These are phyloP conservation scores for Diogma glabrata DNA, from an alignment of 2,888 invertebrate species.

Conservation along the genomic window DNA sequence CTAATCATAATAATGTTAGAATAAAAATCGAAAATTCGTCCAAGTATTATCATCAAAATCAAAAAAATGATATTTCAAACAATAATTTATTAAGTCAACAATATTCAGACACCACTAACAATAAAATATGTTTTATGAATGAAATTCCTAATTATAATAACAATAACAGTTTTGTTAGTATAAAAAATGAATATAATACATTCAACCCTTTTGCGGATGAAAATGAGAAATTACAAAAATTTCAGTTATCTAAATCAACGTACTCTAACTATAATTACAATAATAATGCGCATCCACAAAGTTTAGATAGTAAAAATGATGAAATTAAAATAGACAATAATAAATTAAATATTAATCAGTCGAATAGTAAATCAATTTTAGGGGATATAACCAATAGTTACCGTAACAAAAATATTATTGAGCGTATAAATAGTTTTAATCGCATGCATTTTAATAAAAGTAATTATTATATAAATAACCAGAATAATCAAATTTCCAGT, in stretches of 20 bases:
- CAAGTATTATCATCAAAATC: slow-evolving; percentile 2
- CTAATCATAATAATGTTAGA: slow-evolving; percentile 3
- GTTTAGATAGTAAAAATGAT: background rate
- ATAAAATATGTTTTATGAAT: too few species aligned
- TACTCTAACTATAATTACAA: slow-evolving; percentile 3
- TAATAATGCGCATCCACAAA: background rate
- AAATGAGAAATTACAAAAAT: slow-evolving; percentile 11
- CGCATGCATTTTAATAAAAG: slow-evolving; percentile 4
- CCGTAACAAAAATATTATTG: background rate
- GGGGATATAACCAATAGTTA: slow-evolving; percentile 2
- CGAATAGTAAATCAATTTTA: slow-evolving; percentile 8
- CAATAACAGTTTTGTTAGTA: slow-evolving; percentile 14
- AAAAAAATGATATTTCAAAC: background rate
- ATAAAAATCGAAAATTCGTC: background rate
- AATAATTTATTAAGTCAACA: too few species aligned
- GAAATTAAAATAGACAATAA: background rate
- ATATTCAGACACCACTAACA: too few species aligned
- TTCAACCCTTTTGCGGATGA: slow-evolving; percentile 16
- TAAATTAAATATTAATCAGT: slow-evolving; percentile 8
- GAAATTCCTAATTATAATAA: slow-evolving; percentile 11
- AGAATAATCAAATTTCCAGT: background rate
- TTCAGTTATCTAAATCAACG: slow-evolving; percentile 14
- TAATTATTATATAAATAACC: background rate
- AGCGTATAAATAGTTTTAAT: background rate
- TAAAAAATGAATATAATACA: background rate